These are phyloP conservation scores for Amorpha juglandis DNA, from an alignment of 2,888 invertebrate genomes.

Conservation along the genomic window DNA sequence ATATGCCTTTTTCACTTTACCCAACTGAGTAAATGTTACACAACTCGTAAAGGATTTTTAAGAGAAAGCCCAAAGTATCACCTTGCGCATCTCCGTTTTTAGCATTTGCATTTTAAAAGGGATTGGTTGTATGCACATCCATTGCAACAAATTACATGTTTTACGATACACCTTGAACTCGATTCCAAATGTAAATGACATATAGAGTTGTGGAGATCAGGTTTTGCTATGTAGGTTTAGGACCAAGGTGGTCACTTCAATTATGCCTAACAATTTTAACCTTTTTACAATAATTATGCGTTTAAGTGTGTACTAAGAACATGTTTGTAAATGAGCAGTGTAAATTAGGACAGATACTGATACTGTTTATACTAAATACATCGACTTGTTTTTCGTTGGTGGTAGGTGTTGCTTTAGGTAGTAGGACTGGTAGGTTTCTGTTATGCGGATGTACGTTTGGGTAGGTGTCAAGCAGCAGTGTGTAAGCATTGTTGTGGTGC, in stretches of 20 bases:
- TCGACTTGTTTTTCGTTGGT: not conserved
- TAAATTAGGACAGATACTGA: not conserved
- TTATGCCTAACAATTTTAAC: constrained; percentile 39
- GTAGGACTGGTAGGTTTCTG: too few species aligned
- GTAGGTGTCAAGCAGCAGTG: too few species aligned
- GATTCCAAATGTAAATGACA: constrained; percentile 58
- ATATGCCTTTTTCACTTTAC: not conserved
- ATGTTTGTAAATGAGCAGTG: not conserved
- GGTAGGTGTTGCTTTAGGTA: too few species aligned
- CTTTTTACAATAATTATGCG: constrained; percentile 14
- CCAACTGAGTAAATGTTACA: constrained; percentile 5
- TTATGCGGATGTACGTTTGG: too few species aligned
- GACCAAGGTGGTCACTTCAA: constrained; percentile 49
- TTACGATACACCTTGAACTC: constrained; percentile 62
- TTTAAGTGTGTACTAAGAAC: constrained; percentile 4
- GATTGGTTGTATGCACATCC: constrained; percentile 29
- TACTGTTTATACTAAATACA: not conserved
- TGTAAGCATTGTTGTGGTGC: too few species aligned
- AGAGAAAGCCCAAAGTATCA: constrained; percentile 7
- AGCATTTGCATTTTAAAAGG: not conserved
- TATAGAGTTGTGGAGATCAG: constrained; percentile 44
- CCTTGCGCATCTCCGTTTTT: not conserved
- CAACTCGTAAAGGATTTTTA: constrained; percentile 4
- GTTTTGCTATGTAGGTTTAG: constrained; percentile 60
- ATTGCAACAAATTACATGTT: constrained; percentile 25